Percentiles rank a stretch among this genome's conserved stretches.
Evolutionary conservation across 2,113 vertebrate genomes (phyloP).

Genomic region (Psophia crepitans): DNA sequence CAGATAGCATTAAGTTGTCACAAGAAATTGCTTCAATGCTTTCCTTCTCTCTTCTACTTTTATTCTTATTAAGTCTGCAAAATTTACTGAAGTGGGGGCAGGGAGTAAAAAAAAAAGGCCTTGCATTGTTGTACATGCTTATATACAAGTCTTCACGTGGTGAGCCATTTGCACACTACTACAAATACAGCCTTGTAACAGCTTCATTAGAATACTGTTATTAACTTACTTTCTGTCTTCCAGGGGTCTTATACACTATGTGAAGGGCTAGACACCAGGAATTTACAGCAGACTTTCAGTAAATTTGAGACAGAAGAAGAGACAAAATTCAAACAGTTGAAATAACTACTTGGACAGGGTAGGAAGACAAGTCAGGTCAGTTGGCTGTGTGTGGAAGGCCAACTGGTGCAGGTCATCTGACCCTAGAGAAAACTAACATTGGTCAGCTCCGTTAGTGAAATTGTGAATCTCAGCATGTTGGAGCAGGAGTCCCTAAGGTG

Average conservation of each 20-base stretch:
- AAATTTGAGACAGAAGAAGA: neutral
- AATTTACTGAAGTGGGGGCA: neutral
- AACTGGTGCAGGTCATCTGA: neutral
- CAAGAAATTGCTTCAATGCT: neutral
- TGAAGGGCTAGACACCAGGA: neutral
- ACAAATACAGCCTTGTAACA: neutral
- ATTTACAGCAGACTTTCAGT: neutral
- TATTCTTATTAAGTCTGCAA: neutral
- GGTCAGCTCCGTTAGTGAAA: neutral
- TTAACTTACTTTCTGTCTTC: neutral
- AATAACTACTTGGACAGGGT: neutral
- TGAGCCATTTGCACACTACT: neutral
- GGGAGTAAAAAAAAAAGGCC: neutral
- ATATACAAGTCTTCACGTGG: rapidly evolving
- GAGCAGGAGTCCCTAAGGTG: neutral
- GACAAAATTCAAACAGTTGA: neutral
- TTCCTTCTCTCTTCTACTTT: neutral
- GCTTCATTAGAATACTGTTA: neutral
- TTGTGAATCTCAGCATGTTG: neutral
- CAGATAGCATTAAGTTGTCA: neutral
- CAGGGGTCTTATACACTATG: neutral
- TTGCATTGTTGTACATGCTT: neutral
- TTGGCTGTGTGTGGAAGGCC: neutral
- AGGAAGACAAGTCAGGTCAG: neutral
- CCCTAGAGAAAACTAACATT: neutral